Conservation (phyloP, 1,140 invertebrate genomes). For the Megathymus violae region DNA sequence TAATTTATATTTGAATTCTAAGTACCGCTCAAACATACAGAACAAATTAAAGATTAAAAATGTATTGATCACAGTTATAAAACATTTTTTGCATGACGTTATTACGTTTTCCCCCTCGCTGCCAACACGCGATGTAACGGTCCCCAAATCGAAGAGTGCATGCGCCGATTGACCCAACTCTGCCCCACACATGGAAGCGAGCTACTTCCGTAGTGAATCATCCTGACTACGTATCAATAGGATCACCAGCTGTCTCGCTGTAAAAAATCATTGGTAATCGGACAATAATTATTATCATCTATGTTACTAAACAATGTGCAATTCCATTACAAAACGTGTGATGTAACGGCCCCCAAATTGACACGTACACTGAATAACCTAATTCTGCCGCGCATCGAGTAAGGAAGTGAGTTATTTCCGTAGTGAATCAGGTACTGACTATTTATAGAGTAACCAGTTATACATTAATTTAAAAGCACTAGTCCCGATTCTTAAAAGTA, state of each 20-base stretch:
- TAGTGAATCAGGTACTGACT: slow-evolving; percentile 7
- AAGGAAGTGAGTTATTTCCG: slow-evolving; percentile 25
- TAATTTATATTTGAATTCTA: too few species aligned
- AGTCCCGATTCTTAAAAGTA: too few species aligned
- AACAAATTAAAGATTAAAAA: too few species aligned
- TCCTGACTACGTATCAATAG: neutral
- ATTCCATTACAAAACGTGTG: too few species aligned
- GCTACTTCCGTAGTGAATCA: neutral
- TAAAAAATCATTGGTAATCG: neutral
- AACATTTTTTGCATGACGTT: too few species aligned
- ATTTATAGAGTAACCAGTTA: slow-evolving; percentile 9
- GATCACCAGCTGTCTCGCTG: too few species aligned
- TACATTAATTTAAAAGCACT: too few species aligned
- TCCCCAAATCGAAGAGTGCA: neutral
- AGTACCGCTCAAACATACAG: too few species aligned
- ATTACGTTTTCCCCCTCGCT: neutral
- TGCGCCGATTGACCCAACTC: neutral
- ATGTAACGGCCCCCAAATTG: neutral
- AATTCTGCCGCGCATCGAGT: neutral
- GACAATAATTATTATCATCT: too few species aligned
- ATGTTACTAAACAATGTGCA: too few species aligned
- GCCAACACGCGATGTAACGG: neutral
- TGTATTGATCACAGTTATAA: too few species aligned
- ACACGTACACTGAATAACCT: neutral
- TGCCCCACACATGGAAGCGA: neutral